A percentile compares a stretch with the other conserved stretches of the same genome.
These are phyloP conservation scores for Zelostemma sp. DNA, from an alignment of 1,140 invertebrate species.

Conservation along the genomic window DNA sequence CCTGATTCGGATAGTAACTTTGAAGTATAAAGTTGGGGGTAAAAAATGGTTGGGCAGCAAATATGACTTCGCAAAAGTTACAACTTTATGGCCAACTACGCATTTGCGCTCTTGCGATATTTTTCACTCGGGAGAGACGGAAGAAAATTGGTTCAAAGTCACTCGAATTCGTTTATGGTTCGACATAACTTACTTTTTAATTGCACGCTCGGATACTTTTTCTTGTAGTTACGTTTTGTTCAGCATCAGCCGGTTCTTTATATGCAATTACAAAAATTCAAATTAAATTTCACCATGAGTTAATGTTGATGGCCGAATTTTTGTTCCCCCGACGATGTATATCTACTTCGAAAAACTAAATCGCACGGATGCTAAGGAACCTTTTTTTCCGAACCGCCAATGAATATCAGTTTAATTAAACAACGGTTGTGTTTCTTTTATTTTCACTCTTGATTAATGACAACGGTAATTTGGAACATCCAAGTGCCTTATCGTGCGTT, in stretches of 20 bases:
- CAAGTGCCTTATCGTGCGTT: conserved; percentile 13
- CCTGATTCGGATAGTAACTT: not conserved
- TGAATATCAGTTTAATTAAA: conserved; percentile 2
- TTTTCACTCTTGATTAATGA: conserved; percentile 14
- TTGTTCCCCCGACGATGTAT: no score
- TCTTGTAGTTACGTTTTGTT: not conserved
- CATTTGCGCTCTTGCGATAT: not conserved
- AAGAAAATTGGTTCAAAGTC: not conserved
- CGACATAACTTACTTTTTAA: not conserved
- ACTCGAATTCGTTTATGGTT: not conserved
- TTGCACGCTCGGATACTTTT: not conserved
- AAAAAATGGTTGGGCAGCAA: not conserved
- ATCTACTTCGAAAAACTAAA: not conserved
- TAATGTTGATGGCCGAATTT: not conserved
- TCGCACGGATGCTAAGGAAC: not conserved
- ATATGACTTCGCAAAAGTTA: not conserved
- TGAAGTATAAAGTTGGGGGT: not conserved
- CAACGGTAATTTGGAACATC: conserved; percentile 15
- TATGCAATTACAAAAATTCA: not conserved
- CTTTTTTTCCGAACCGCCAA: no score
- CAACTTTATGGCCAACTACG: not conserved
- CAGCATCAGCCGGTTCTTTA: not conserved
- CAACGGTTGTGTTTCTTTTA: not conserved
- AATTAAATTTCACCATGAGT: not conserved
- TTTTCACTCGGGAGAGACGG: not conserved